phyloP scores from a whole-genome alignment of 1,140 invertebrate genomes.

The Trichoplusia ni region DNA sequence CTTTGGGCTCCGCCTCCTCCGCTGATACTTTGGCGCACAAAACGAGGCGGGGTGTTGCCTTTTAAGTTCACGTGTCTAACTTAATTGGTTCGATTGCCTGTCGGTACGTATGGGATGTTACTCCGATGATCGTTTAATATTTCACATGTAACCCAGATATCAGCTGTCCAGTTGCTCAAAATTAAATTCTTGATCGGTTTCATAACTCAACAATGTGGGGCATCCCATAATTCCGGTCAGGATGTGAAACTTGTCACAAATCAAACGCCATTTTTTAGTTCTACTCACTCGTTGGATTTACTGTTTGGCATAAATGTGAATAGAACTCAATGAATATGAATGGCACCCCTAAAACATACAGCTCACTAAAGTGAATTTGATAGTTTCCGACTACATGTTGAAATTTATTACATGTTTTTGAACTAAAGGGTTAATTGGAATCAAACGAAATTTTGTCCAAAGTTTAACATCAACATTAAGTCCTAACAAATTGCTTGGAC shows the following conservation, averaged over 20 bases:
- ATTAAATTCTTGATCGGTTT: neutral
- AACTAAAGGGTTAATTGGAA: neutral
- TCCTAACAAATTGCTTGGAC: neutral
- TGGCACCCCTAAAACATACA: no score
- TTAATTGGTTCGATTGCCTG: constrained; percentile 35
- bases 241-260: neutral
- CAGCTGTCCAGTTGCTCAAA: constrained; percentile 1
- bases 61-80: constrained; percentile 31
- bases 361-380: no score
- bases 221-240: neutral
- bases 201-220: neutral
- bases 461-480: neutral
- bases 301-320: no score
- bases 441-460: neutral
- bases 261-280: no score
- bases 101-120: constrained; percentile 33
- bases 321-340: no score
- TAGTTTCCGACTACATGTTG: no score
- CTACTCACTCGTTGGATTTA: no score
- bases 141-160: constrained; percentile 41
- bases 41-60: constrained; percentile 9
- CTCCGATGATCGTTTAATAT: constrained; percentile 44
- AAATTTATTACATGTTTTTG: no score
- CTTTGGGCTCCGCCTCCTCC: constrained; percentile 28
- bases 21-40: constrained; percentile 6